Base-by-base conservation (phyloP, 2,797 vertebrate genomes). In the Sarcoramphus papa region DNA sequence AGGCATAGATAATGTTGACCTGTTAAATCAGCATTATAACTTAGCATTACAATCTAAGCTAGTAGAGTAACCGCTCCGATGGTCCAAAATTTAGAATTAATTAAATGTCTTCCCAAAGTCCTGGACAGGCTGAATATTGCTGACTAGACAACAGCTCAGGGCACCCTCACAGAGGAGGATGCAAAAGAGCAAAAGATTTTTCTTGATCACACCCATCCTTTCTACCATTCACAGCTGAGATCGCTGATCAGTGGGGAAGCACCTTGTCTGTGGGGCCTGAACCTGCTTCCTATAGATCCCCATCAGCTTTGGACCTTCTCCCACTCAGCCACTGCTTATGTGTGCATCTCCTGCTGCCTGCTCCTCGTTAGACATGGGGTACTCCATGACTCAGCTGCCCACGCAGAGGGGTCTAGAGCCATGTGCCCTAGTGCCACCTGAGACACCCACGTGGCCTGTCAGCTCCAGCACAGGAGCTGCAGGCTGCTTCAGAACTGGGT, bases 321-420 rank as follows among this genome's bases (percentile, higher is more conserved):
- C 24, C 41, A 64, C 23, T 37, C 73, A 80, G 21, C 5, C 27
- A 14, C 17, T 60, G 35, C 40, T 40, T 24, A 20, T 1, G 0
- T 14, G 27, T n/a, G 6, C 3, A 8, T 47, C 45, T 51, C 10
- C 37, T 56, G 35, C 45, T 84, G 40, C 67, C 82, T 84, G n/a
- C 30, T 65, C 19, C 3, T 17, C 0, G 0, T n/a, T 45, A 41
- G 27, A 23, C 0, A 0, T 31, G 30, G 27, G 21, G 9, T 43
- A 18, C 19, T 47, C 33, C 17, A 11, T 2, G 8, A 25, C n/a
- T 24, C 40, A 30, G 28, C 15, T 56, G 74, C n/a, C n/a, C 16
- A 17, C 0, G 3, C 18, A 14, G 20, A 50, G 0, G 7, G 20
- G 7, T 22, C 53, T 40, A 17, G 28, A 70, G 16, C 19, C 47